Evolutionary conservation across 2,797 vertebrate genomes (phyloP).

Genomic region (Poeciliopsis paucimaculata): DNA sequence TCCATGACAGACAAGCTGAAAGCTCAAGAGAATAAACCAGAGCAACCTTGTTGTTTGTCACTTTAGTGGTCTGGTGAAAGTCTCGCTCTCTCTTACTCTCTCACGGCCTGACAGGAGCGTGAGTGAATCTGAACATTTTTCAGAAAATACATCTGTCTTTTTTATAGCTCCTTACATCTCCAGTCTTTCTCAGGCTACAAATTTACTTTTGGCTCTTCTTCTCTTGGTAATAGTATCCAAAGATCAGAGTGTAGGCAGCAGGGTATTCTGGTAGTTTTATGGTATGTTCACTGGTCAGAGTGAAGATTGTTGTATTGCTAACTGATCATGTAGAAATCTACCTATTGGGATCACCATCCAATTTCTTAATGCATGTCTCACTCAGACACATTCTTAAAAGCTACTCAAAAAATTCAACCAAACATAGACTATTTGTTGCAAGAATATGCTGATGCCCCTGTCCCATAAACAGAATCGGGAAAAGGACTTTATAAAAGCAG

Average conservation of each 20-base stretch:
- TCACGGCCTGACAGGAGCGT: not conserved
- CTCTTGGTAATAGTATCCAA: not conserved
- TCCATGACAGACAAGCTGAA: not conserved
- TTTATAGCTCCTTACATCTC: not conserved
- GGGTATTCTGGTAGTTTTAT: not conserved
- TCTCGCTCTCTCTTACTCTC: not conserved
- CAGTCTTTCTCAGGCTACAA: not conserved
- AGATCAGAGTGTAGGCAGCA: not conserved
- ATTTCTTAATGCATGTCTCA: not conserved
- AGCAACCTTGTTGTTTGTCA: not conserved
- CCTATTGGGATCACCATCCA: no score
- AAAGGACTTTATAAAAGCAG: constrained; percentile 9
- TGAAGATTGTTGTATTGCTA: not conserved
- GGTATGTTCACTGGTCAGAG: not conserved
- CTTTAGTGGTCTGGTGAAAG: not conserved
- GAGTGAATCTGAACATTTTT: not conserved
- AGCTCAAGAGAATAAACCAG: not conserved
- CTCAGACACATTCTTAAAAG: not conserved
- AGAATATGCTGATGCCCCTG: not conserved
- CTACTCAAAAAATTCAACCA: not conserved
- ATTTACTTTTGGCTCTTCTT: not conserved
- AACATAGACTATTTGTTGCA: not conserved
- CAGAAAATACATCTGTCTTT: not conserved
- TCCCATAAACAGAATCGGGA: not conserved
- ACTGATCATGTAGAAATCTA: not conserved